phyloP scores from a whole-genome alignment of 1,140 invertebrate species.

The Cydia pomonella region DNA sequence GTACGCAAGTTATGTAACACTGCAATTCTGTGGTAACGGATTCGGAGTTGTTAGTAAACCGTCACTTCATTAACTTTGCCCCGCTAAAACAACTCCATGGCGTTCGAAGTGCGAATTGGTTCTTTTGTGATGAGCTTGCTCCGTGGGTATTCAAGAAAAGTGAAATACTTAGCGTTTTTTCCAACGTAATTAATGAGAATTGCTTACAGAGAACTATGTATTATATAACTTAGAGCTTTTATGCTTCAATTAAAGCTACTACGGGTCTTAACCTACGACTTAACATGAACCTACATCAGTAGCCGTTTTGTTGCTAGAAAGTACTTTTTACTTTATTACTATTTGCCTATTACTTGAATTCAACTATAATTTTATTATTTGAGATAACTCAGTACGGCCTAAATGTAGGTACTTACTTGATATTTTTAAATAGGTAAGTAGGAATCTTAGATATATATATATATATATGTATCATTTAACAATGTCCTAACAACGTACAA shows the following conservation, averaged over 20 bases:
- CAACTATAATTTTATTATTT: no score
- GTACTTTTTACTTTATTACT: neutral
- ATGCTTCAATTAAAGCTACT: neutral
- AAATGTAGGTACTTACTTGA: no score
- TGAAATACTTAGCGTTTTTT: neutral
- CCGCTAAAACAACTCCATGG: conserved; percentile 35
- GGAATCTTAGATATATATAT: no score
- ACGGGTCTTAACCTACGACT: neutral
- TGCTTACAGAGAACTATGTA: neutral
- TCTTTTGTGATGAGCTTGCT: conserved; percentile 27
- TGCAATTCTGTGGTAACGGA: conserved; percentile 34
- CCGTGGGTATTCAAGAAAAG: neutral
- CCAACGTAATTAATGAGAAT: neutral
- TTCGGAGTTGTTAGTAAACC: conserved; percentile 41
- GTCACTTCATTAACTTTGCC: conserved; percentile 39
- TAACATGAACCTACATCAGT: neutral
- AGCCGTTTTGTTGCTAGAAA: neutral
- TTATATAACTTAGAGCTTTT: neutral
- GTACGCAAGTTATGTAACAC: conserved; percentile 40
- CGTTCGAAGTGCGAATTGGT: conserved; percentile 20
- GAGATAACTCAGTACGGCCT: no score
- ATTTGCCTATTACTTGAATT: no score
- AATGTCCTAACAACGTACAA: conserved; percentile 79
- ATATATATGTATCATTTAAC: no score
- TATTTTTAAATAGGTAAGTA: no score